Conservation (phyloP, 2,888 invertebrate species). For the Lasius fuliginosus region DNA sequence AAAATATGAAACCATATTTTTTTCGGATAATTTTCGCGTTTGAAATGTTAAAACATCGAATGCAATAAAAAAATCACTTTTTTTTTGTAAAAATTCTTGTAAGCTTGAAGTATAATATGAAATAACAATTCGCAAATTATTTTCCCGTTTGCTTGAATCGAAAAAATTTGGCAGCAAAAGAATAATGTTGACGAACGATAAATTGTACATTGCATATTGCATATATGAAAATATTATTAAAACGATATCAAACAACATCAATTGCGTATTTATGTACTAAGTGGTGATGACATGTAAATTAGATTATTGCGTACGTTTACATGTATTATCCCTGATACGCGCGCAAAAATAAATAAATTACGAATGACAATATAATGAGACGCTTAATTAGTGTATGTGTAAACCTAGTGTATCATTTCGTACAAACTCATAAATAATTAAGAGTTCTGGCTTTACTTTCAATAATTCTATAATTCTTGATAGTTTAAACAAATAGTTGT, state of each 20-base stretch:
- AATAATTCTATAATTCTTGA: too few species aligned
- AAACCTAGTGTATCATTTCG: too few species aligned
- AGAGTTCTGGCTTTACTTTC: too few species aligned
- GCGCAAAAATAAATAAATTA: constrained; percentile 58
- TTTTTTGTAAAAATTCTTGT: background rate
- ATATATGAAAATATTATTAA: constrained; percentile 51
- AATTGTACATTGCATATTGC: background rate
- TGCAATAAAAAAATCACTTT: background rate
- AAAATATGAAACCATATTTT: constrained; percentile 24
- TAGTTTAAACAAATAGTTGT: too few species aligned
- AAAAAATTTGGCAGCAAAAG: background rate
- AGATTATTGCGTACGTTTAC: constrained; percentile 36
- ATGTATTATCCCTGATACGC: constrained; percentile 32
- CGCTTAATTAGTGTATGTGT: constrained; percentile 17
- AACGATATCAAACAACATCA: constrained; percentile 28
- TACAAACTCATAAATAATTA: too few species aligned
- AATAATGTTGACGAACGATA: constrained; percentile 8
- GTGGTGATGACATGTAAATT: constrained; percentile 35
- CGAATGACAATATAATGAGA: constrained; percentile 50
- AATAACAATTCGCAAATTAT: background rate
- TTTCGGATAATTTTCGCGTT: constrained; percentile 22
- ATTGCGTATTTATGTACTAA: constrained; percentile 31
- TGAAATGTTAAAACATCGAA: constrained; percentile 8
- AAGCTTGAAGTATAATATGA: background rate
- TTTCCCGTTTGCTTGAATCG: background rate